Evolutionary conservation across 2,113 vertebrate species (phyloP).

Genomic region (Lipotes vexillifer): DNA sequence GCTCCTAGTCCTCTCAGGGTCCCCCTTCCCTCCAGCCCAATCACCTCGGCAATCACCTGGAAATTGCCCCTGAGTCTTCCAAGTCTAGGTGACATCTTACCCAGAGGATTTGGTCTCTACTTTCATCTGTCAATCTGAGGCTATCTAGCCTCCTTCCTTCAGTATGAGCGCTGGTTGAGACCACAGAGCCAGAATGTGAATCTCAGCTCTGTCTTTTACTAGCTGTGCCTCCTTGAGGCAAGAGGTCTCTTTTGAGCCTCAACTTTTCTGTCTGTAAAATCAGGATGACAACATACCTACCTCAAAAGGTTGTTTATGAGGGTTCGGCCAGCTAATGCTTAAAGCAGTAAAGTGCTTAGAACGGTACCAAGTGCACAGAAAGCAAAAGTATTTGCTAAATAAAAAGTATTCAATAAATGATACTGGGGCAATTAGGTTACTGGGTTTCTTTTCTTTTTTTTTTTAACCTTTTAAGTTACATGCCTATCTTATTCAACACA

Average conservation of each 20-base stretch:
- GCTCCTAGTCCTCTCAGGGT: neutral
- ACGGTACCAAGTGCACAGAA: neutral
- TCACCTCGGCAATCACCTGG: neutral
- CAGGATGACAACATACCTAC: neutral
- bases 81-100: neutral
- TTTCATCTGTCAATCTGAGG: neutral
- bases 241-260: neutral
- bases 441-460: neutral
- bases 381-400: neutral
- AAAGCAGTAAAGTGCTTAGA: neutral
- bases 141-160: neutral
- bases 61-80: neutral
- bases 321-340: neutral
- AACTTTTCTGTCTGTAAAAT: neutral
- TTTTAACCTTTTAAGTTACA: neutral
- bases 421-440: neutral
- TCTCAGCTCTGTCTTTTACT: neutral
- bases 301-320: neutral
- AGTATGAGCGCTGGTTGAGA: neutral
- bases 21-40: neutral
- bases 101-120: neutral
- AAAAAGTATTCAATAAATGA: neutral
- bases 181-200: neutral
- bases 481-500: neutral
- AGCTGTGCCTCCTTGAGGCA: neutral